Evolutionary conservation across 1,140 invertebrate species (phyloP), one percentile per base, ranked within the genome.

Genomic region (Calephelis virginiensis): DNA sequence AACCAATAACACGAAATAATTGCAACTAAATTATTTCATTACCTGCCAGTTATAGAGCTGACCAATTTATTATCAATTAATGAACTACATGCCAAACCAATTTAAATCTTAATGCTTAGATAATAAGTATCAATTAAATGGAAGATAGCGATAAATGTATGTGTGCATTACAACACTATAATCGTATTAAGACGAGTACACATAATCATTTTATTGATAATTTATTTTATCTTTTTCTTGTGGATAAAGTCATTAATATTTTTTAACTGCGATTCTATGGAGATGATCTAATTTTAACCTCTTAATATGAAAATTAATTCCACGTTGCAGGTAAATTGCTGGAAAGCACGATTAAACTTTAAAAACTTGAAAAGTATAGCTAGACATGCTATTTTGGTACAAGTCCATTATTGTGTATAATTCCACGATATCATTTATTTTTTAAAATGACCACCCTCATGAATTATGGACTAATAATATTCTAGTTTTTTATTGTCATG

Each of bases 21-120:
- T 78, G 73, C 65, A 50, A 66, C 71, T 77, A 77, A 81, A 81
- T 81, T 78, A 72, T 81, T 81, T 73, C 73, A 76, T 81, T 81
- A 78, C 69, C 73, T 73, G 74, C 74, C 78, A 53, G 50, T 65
- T 59, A 65, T 40, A 59, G 53, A 59, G 53, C 37, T 59, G 45
- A 43, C 63, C 49, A 59, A 45, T 65, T 53, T 59, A 59, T 46
- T 65, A 45, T 12, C 49, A 56, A 45, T 28, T 17, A 28, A 8
- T 45, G 47, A 59, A 40, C 43, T 47, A 17, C 43, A 37, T 17
- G 61, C 28, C 46, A 48, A n/a, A 11, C 17, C 46, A 63, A 28
- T 63, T 48, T 63, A 63, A 47, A 48, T 63, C 61, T 63, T 63
- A 63, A 10, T 4, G 2, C 11, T 6, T 37, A 17, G 13, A 11